Base-by-base conservation (phyloP, 2,113 vertebrate species). In the Anguilla japonica region DNA sequence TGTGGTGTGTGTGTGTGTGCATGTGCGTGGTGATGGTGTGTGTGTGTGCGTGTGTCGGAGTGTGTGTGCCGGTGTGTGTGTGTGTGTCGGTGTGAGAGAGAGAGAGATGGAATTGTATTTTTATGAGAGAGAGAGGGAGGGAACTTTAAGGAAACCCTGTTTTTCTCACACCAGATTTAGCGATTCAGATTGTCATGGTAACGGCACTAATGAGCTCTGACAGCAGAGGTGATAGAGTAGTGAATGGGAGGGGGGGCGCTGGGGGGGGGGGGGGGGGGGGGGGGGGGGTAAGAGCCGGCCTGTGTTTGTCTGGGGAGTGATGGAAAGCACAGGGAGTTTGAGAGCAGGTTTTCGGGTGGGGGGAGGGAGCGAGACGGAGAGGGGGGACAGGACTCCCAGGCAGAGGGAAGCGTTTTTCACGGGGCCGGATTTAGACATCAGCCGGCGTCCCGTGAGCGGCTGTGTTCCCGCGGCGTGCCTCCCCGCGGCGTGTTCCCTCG, bases 341-440 rank as follows among this genome's bases (percentile, higher is more conserved):
- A 67, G 60, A 67, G 60, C 22, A 67, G 60, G 60, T 67, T 26
- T 60, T 26, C 90, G 88, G 93, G 91, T 88, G 90, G 91, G 82
- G 87, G 81, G 88, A 84, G 60, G 83, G 46, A 56, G 71, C 3
- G 71, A 75, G 71, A 75, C 9, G 9, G 71, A 75, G 71, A 34
- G 9, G 71, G 71, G 26, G n/a, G 26, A 34, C 11, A 53, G 26
- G n/a, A 75, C n/a, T n/a, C 34, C 34, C 71, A 75, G n/a, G 5
- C 50, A 75, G 82, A 40, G n/a, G 85, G 87, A 88, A 91, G 86
- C 78, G 75, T 79, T 89, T 89, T 89, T 89, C 82, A 83, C 86
- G 89, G 34, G 50, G 88, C 85, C 87, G 88, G 84, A 92, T 92
- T 93, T 92, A 92, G 87, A 90, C 90, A 82, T 88, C 84, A 83